Conservation (phyloP, 2,888 invertebrate species). For the Cryptosula pallasiana region DNA sequence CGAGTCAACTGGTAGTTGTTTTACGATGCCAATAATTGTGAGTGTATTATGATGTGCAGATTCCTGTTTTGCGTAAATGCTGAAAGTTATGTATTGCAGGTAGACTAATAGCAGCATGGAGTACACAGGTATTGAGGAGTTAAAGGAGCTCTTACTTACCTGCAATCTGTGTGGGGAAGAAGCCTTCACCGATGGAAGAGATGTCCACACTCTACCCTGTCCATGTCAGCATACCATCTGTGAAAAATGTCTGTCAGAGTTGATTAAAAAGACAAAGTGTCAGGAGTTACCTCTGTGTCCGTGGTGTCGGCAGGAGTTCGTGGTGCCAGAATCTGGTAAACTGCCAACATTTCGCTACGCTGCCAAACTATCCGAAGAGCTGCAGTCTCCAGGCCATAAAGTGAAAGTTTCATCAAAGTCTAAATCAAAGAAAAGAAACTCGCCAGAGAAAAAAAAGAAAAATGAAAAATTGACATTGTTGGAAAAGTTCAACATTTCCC, state of each 20-base stretch:
- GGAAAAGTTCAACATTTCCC: background rate
- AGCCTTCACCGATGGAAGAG: background rate
- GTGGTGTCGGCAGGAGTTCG: background rate
- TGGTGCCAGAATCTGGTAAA: background rate
- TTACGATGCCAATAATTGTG: background rate
- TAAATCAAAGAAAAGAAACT: background rate
- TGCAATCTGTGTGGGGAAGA: background rate
- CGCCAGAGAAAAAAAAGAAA: background rate
- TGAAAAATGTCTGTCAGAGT: background rate
- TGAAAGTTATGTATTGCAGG: too few relatives aligned
- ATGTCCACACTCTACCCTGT: background rate
- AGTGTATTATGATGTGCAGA: background rate
- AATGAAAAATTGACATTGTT: background rate
- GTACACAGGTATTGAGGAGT: too few relatives aligned
- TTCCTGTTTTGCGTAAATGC: background rate
- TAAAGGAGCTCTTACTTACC: background rate
- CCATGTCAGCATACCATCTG: background rate
- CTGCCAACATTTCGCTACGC: background rate
- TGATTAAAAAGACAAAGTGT: background rate
- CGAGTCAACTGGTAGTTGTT: too few relatives aligned
- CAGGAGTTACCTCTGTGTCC: background rate
- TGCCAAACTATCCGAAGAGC: background rate
- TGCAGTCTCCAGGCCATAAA: background rate
- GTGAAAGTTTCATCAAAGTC: background rate
- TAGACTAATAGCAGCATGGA: too few relatives aligned